phyloP scores from a whole-genome alignment of 2,797 vertebrate species.

The Simalia tracyae region DNA sequence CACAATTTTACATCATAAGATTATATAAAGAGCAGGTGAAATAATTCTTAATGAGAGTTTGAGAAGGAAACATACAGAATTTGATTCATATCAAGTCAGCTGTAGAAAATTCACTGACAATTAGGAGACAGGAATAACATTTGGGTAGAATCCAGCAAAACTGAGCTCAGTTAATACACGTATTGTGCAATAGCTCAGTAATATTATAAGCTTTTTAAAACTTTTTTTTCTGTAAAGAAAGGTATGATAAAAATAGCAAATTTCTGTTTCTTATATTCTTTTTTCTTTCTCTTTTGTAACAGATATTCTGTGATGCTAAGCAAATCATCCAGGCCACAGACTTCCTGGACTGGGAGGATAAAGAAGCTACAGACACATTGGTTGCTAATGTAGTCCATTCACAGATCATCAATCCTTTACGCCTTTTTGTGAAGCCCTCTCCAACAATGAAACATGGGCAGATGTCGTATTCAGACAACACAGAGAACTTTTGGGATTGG shows the following conservation, averaged over 20 bases:
- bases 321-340: conserved; percentile 76
- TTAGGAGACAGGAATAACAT: neutral
- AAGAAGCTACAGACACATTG: conserved; percentile 80
- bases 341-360: conserved; percentile 87
- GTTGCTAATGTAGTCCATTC: conserved; percentile 84
- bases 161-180: neutral
- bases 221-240: neutral
- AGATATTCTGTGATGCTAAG: conserved; percentile 85
- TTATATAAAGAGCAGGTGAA: neutral
- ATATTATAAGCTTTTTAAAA: neutral
- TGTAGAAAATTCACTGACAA: neutral
- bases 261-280: conserved; percentile 31
- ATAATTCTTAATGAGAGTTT: neutral
- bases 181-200: neutral
- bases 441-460: conserved; percentile 85
- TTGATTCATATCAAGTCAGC: neutral
- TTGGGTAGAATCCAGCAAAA: neutral
- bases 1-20: neutral
- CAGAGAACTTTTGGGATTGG: conserved; percentile 98
- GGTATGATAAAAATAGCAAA: neutral
- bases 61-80: neutral
- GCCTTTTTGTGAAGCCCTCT: conserved; percentile 90
- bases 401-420: conserved; percentile 88
- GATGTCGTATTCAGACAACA: conserved; percentile 86
- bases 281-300: conserved; percentile 60